These are phyloP conservation scores for Pimephales promelas DNA, from an alignment of 2,113 vertebrate species.

Conservation along the genomic window DNA sequence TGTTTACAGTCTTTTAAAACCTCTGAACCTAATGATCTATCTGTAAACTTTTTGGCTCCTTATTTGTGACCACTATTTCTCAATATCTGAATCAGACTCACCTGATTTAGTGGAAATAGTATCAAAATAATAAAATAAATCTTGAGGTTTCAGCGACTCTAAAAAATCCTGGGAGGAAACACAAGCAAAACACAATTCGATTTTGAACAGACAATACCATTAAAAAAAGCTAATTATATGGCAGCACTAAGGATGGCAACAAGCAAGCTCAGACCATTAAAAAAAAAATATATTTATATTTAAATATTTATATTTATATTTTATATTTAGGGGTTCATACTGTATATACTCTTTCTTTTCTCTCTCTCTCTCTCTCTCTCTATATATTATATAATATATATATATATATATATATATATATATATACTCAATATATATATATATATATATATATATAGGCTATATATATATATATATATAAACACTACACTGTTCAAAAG, in stretches of 20 bases:
- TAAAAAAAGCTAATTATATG: conserved; percentile 16
- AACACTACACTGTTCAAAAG: neutral
- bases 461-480: no score
- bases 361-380: no score
- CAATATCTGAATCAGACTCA: conserved; percentile 45
- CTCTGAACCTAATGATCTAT: neutral
- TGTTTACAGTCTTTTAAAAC: neutral
- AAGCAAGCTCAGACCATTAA: neutral
- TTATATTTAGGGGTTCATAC: no score
- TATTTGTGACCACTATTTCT: neutral
- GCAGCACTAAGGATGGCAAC: neutral
- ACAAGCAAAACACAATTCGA: conserved; percentile 33
- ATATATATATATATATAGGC: no score
- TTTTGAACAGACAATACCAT: neutral
- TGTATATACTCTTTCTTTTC: no score
- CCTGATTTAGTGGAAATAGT: conserved; percentile 62
- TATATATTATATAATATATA: no score
- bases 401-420: no score
- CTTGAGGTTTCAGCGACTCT: conserved; percentile 54
- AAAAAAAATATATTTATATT: no score
- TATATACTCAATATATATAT: no score
- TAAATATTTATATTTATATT: no score
- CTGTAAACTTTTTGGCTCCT: neutral
- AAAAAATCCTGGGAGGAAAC: conserved; percentile 55
- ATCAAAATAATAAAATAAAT: conserved; percentile 54